Evolutionary conservation across 2,797 vertebrate genomes (phyloP), one percentile per base, ranked within the genome.

Genomic region (Aulostomus chinensis): DNA sequence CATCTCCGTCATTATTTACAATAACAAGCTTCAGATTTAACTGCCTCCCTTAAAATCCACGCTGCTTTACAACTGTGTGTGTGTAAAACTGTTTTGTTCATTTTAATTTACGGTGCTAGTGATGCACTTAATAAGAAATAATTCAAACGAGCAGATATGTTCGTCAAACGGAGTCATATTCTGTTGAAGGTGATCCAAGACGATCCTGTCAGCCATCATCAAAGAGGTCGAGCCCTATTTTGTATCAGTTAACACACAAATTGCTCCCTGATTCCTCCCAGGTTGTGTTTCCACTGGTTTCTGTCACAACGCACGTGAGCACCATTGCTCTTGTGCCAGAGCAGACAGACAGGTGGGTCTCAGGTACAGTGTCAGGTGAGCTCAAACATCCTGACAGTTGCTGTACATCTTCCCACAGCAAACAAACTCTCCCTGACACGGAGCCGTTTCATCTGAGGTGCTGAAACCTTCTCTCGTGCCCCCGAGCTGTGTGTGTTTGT

Each of bases 161-260:
- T n/a, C n/a, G n/a, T n/a, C n/a, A n/a, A n/a, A n/a, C n/a, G n/a
- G n/a, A n/a, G n/a, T n/a, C n/a, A n/a, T n/a, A n/a, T n/a, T n/a
- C n/a, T n/a, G n/a, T n/a, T n/a, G n/a, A n/a, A n/a, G n/a, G n/a
- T n/a, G n/a, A n/a, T n/a, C n/a, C n/a, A n/a, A n/a, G n/a, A n/a
- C n/a, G n/a, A n/a, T 22, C 33, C 9, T 59, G 53, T 69, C 58
- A 69, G 52, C 32, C 52, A 31, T 22, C 62, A 72, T 82, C 40
- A 78, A 50, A 68, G 43, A 58, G 32, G 30, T 37, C 0, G 41
- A 71, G 13, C 33, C 16, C 38, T 36, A 50, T 56, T 77, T 70
- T 78, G 58, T 76, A 54, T 74, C 82, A 76, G 65, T 78, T 65
- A 76, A 51, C 57, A 3, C 81, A 88, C 85, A 88, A 89, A 89